These are phyloP conservation scores for Cyrtorhinus lividipennis DNA, from an alignment of 1,140 invertebrate species.

Conservation along the genomic window DNA sequence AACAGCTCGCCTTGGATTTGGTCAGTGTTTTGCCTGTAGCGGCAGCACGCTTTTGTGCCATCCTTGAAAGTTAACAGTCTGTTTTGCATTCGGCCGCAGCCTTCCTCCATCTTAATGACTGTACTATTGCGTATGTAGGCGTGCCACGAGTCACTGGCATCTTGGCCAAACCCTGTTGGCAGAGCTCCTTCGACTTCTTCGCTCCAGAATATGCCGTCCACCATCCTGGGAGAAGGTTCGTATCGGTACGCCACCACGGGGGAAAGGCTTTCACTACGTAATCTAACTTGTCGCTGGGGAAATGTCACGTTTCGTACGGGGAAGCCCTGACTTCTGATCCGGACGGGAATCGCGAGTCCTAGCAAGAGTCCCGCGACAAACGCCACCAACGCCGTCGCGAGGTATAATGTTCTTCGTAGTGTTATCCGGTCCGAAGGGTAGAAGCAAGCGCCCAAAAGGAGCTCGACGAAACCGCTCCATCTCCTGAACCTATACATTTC, in stretches of 20 bases:
- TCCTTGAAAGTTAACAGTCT: constrained; percentile 59
- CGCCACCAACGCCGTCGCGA: constrained; percentile 18
- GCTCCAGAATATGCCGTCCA: constrained; percentile 57
- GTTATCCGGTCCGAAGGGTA: constrained; percentile 15
- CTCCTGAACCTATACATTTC: constrained; percentile 2
- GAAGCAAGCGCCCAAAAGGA: neutral
- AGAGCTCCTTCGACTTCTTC: constrained; percentile 46
- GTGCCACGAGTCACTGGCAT: constrained; percentile 48
- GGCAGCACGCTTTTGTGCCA: constrained; percentile 56
- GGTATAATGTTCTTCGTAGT: constrained; percentile 17
- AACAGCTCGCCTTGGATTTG: constrained; percentile 83
- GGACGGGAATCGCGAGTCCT: constrained; percentile 18
- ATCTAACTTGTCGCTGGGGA: too few relatives aligned
- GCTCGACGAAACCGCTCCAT: constrained; percentile 5
- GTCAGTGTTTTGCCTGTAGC: constrained; percentile 74
- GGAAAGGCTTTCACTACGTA: too few relatives aligned
- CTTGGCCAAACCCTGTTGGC: constrained; percentile 48
- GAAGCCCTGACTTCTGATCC: too few relatives aligned
- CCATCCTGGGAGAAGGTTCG: constrained; percentile 26
- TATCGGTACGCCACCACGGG: neutral
- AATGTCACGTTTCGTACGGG: too few relatives aligned
- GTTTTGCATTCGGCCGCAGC: constrained; percentile 79
- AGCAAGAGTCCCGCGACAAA: constrained; percentile 14
- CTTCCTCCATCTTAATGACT: constrained; percentile 54
- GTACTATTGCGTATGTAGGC: constrained; percentile 43